phyloP scores from a whole-genome alignment of 1,140 invertebrate genomes.

The Brachionus rubens region DNA sequence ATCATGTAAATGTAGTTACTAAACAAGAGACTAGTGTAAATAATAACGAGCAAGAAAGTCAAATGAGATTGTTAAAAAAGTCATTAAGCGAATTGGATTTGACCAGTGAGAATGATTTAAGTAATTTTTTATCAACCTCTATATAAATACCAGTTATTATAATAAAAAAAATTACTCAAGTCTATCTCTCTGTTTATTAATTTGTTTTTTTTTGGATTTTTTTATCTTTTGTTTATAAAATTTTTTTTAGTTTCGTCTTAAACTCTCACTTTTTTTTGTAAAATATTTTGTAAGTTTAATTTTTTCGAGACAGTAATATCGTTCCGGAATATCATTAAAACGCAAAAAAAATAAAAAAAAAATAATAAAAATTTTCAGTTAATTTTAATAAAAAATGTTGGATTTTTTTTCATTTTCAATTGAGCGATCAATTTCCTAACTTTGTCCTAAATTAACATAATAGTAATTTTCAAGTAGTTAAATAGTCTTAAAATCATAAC shows the following conservation, averaged over 20 bases:
- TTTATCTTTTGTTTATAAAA: neutral
- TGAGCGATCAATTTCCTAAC: too few relatives aligned
- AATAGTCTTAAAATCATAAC: too few relatives aligned
- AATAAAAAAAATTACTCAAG: neutral
- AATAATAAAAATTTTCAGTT: neutral
- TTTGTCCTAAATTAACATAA: too few relatives aligned
- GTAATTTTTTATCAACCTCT: slow-evolving; percentile 38
- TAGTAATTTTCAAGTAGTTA: too few relatives aligned
- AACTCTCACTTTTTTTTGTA: too few relatives aligned
- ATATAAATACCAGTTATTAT: slow-evolving; percentile 8
- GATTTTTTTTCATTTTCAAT: too few relatives aligned
- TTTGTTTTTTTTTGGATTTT: neutral
- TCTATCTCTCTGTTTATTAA: neutral
- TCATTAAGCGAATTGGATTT: slow-evolving; percentile 35
- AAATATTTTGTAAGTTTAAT: slow-evolving; percentile 12
- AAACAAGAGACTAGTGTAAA: neutral
- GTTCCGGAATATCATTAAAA: neutral
- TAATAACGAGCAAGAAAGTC: neutral
- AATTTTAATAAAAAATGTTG: too few relatives aligned
- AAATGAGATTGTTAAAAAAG: slow-evolving; percentile 21
- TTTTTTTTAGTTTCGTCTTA: neutral
- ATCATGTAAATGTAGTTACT: too few relatives aligned
- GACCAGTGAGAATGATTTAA: slow-evolving; percentile 29
- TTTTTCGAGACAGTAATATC: slow-evolving; percentile 25
- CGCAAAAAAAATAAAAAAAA: neutral